Base-by-base conservation (phyloP, 2,797 vertebrate species). In the Argyrosomus regius region DNA sequence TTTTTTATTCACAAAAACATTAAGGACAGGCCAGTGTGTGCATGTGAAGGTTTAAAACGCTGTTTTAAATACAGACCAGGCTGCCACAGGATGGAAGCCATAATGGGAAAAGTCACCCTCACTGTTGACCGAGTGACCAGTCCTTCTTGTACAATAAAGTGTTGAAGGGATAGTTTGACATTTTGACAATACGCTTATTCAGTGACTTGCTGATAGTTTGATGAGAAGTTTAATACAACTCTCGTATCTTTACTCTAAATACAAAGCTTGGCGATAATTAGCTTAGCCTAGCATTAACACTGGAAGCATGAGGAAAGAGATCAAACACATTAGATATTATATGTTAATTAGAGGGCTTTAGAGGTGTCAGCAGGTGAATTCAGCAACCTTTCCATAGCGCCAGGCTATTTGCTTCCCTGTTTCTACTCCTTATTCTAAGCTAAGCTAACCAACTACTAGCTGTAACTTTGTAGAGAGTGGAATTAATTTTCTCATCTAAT, bases 1-100 rank as follows among this genome's bases (percentile, higher is more conserved):
- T 50, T 66, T 72, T 72, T 72, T 7, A 72, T 28, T n/a, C 50
- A 41, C 31, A 53, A 4, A 72, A 64, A 57, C 11, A 3, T 58
- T 17, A 73, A 24, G 43, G 14, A 58, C 49, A 66, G 43, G 11
- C 7, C 16, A 28, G 52, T 70, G 28, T 78, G 39, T 67, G 14
- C 24, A 72, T 35, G 16, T 43, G 65, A 26, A 45, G 28, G 18
- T 62, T 61, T 62, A 20, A 20, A 26, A 64, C 3, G 46, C 22
- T 46, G 59, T 56, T 72, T 28, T 60, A 22, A 58, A 54, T 6
- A 57, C 39, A 45, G 56, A 64, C 14, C 39, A 58, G 20, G 35
- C 70, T 64, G 52, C 5, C 53, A 69, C 18, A 50, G 18, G 1
- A 11, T 26, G 2, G 9, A 35, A 66, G 45, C 68, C 54, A 54